Evolutionary conservation across 2,888 invertebrate species (phyloP), one percentile per base, ranked within the genome.

Genomic region (Drosophila gaucha): DNA sequence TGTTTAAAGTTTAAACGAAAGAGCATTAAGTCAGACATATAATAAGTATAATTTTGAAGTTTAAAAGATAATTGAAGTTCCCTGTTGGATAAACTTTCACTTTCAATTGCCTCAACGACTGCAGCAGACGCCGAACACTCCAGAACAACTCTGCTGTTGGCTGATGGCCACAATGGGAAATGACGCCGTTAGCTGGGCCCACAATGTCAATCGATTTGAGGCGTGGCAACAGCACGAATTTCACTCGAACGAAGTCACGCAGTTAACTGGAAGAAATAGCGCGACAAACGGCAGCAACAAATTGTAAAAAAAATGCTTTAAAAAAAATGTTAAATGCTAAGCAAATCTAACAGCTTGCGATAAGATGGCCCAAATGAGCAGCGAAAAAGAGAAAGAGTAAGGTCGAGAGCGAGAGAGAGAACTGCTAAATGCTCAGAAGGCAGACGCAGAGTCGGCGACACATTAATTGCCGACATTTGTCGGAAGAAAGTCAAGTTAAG

Each of bases 391-490:
- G 41, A 39, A 12, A 20, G 4, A 20, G 9, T 28, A 10, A 9
- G 10, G 33, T 20, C 10, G 20, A 36, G 14, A n/a, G 33, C 14
- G 38, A 31, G 14, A 10, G 14, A 28, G 24, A 20, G n/a, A 30
- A 20, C 20, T 30, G 28, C 20, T 43, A 46, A 60, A 69, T 66
- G 76, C 71, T 78, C 51, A 49, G 52, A 59, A 77, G 63, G 12
- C 76, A 63, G 52, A 43, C 49, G 39, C 39, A 36, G 51, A 73
- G 68, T 39, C 68, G 74, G 71, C 71, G 82, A 74, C 85, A 80
- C 82, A 77, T 83, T 83, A 86, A 83, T 86, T 86, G 82, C 82
- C 63, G 65, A 51, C 70, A 78, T 75, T 73, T 67, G 76, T 68
- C 57, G 55, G 47, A 86, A 86, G 86, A 86, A 86, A 85, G 72